Percentiles rank a stretch among this genome's conserved stretches.
Conservation (phyloP, 2,113 vertebrate genomes). For the Rhegmatorhina hoffmannsi region DNA sequence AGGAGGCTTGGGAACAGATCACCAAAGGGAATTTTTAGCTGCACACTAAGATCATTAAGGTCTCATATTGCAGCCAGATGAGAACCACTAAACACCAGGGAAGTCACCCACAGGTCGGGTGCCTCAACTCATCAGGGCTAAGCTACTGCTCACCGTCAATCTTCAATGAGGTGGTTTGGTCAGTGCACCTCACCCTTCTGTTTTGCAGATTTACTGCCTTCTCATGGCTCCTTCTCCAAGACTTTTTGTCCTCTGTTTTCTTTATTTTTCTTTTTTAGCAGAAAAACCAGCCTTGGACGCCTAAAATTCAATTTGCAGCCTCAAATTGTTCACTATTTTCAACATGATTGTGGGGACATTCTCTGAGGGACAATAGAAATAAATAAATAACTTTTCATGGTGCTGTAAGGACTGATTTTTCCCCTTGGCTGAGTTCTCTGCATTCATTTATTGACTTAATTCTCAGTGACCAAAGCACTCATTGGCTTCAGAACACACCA, state of each 20-base stretch:
- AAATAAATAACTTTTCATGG: background rate
- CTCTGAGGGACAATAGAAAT: background rate
- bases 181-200: background rate
- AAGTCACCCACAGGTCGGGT: background rate
- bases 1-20: background rate
- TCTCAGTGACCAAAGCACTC: background rate
- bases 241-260: background rate
- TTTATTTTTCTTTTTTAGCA: background rate
- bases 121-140: background rate
- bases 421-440: background rate
- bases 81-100: background rate
- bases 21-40: background rate
- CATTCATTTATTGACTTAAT: background rate
- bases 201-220: background rate
- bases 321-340: background rate
- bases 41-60: background rate
- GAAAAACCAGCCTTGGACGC: background rate
- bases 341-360: background rate
- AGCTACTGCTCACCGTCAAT: background rate
- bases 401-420: background rate
- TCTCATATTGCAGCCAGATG: background rate
- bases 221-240: background rate
- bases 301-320: background rate
- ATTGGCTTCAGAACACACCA: background rate
- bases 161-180: fast-evolving